These are phyloP conservation scores for Deroptyus accipitrinus DNA, from an alignment of 2,113 vertebrate genomes.

Conservation along the genomic window DNA sequence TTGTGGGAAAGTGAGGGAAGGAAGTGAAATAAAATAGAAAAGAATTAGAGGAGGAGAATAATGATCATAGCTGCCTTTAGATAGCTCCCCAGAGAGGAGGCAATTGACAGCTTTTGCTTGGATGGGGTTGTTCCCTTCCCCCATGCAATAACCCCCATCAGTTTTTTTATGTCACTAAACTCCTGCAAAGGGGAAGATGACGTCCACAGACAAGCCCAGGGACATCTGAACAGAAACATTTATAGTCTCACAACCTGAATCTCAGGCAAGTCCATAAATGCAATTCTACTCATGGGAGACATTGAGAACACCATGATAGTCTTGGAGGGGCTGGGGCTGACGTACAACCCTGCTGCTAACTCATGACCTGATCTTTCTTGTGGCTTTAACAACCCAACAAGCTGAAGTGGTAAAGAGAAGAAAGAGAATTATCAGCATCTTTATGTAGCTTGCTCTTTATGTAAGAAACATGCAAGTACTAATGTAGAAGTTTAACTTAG, in stretches of 20 bases:
- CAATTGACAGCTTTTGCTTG: neutral
- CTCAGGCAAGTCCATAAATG: neutral
- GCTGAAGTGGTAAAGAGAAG: neutral
- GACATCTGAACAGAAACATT: neutral
- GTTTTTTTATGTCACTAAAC: neutral
- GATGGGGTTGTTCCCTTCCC: neutral
- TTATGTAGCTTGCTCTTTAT: neutral
- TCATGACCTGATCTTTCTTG: neutral
- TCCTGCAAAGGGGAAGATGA: neutral
- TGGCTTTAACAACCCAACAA: neutral
- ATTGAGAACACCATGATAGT: neutral
- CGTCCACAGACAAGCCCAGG: neutral
- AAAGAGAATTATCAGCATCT: neutral
- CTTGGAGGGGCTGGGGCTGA: neutral
- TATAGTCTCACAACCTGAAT: neutral
- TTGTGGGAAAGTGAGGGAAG: neutral
- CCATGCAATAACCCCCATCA: neutral
- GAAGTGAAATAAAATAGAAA: neutral
- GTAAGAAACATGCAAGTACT: neutral
- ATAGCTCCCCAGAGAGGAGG: neutral
- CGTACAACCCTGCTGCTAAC: neutral
- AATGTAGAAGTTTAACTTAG: neutral
- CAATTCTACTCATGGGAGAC: neutral
- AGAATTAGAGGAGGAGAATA: conserved; percentile 4
- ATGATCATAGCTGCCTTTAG: neutral